Evolutionary conservation across 2,797 vertebrate genomes (phyloP).

Genomic region (Galagoides demidoff): DNA sequence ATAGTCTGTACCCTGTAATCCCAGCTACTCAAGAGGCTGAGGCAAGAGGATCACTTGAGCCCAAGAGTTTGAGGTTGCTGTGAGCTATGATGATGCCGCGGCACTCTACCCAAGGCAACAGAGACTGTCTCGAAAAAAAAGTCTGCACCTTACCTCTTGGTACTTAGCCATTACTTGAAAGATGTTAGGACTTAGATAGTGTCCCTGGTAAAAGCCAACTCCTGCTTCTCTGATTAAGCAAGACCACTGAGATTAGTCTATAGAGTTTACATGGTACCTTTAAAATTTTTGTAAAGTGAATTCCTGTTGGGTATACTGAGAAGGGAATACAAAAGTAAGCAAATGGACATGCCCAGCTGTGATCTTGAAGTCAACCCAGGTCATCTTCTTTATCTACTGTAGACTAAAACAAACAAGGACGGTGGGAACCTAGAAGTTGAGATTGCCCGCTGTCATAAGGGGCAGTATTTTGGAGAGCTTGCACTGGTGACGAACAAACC

Average conservation of each 20-base stretch:
- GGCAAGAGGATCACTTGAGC: too few species aligned
- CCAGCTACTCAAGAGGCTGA: too few species aligned
- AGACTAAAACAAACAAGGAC: slow-evolving; percentile 96
- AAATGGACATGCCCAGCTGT: not conserved
- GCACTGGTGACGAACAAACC: slow-evolving; percentile 99
- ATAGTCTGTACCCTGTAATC: not conserved
- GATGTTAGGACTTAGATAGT: not conserved
- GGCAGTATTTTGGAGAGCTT: slow-evolving; percentile 99
- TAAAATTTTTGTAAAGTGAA: not conserved
- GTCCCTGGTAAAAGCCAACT: not conserved
- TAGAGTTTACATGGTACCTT: not conserved
- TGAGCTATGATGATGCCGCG: too few species aligned
- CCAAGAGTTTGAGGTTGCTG: too few species aligned
- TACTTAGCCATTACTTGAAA: not conserved
- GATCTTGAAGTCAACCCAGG: slow-evolving; percentile 52
- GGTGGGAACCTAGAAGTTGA: slow-evolving; percentile 95
- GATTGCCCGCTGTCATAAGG: slow-evolving; percentile 95
- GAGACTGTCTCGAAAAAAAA: not conserved
- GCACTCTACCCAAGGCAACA: too few species aligned
- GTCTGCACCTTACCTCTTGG: not conserved
- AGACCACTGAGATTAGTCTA: not conserved
- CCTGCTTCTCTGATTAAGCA: not conserved
- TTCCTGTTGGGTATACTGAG: not conserved
- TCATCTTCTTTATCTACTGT: slow-evolving; percentile 61
- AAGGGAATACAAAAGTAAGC: not conserved